Percentiles rank a stretch among this genome's conserved stretches.
These are phyloP conservation scores for Myripristis jacobus DNA, from an alignment of 2,797 vertebrate genomes.

Conservation along the genomic window DNA sequence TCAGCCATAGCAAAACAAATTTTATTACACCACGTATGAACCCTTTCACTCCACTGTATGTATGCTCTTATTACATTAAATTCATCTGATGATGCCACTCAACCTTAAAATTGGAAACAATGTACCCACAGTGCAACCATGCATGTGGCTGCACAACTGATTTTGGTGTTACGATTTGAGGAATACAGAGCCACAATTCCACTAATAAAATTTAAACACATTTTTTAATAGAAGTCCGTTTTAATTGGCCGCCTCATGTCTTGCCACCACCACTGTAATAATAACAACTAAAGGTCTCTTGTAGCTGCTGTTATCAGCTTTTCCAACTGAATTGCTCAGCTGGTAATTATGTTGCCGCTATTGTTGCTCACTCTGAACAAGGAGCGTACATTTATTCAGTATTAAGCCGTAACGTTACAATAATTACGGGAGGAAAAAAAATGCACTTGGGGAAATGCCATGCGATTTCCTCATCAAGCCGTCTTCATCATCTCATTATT, in stretches of 20 bases:
- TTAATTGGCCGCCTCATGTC: constrained; percentile 19
- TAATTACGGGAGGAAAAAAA: constrained; percentile 37
- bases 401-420: constrained; percentile 46
- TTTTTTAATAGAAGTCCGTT: background rate
- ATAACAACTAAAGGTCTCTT: constrained; percentile 30
- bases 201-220: constrained; percentile 1
- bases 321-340: constrained; percentile 12
- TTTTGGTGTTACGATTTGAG: constrained; percentile 1
- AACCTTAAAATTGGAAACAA: too few relatives aligned
- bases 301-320: constrained; percentile 41
- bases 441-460: constrained; percentile 36
- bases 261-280: constrained; percentile 21
- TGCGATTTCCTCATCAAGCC: constrained; percentile 47
- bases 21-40: too few relatives aligned
- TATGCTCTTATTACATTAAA: too few relatives aligned
- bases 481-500: constrained; percentile 23
- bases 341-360: constrained; percentile 37
- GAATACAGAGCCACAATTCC: background rate
- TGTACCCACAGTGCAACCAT: too few relatives aligned
- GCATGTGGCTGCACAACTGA: too few relatives aligned
- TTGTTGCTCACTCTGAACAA: constrained; percentile 35
- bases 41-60: too few relatives aligned
- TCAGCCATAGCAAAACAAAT: too few relatives aligned
- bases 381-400: constrained; percentile 2
- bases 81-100: too few relatives aligned